phyloP scores from a whole-genome alignment of 2,797 vertebrate species.

The Sebastes nivosus region DNA sequence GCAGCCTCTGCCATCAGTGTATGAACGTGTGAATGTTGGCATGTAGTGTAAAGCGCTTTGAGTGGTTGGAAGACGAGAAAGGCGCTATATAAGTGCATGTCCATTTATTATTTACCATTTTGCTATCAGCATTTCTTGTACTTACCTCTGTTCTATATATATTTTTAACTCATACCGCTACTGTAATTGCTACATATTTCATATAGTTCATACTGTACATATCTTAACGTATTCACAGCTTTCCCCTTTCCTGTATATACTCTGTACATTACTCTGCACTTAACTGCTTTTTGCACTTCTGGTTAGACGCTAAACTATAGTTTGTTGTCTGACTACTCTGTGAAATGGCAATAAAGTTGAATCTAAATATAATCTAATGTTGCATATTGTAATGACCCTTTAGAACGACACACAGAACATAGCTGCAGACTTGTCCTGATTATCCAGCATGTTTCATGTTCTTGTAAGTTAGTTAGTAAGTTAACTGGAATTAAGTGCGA shows the following conservation, averaged over 20 bases:
- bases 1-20: no score
- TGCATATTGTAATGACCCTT: neutral
- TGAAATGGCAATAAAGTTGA: neutral
- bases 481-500: neutral
- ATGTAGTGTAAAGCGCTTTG: no score
- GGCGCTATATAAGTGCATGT: no score
- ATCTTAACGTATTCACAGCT: neutral
- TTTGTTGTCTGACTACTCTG: neutral
- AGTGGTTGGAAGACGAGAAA: no score
- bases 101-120: no score
- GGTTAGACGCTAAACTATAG: neutral
- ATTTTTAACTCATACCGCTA: neutral
- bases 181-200: neutral
- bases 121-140: neutral
- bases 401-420: neutral
- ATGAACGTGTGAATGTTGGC: no score
- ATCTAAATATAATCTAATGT: neutral
- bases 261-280: neutral
- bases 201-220: neutral
- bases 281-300: neutral
- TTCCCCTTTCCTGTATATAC: neutral
- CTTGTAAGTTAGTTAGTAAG: neutral
- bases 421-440: neutral
- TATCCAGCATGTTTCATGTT: neutral
- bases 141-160: neutral